Base-by-base conservation (phyloP, 2,888 invertebrate species). In the Drosophila subquinaria region DNA sequence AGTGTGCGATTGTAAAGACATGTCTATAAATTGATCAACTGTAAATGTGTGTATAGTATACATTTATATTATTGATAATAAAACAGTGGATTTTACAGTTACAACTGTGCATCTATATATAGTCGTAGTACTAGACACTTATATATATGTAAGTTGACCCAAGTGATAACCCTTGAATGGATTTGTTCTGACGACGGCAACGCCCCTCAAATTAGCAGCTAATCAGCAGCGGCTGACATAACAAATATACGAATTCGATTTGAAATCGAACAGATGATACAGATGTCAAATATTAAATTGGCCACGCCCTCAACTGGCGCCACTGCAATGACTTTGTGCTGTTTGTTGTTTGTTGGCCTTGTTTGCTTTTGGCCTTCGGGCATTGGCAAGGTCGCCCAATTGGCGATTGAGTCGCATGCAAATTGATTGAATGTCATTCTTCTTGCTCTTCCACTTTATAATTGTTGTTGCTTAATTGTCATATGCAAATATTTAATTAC, bases 301-400 rank as follows among this genome's bases (percentile, higher is more conserved):
- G 61, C 73, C 84, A 85, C 90, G 83, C 90, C 84, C 56, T 53
- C 81, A 43, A 35, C 20, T 79, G 88, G 90, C 88, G 82, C 89
- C 83, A 76, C 51, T 27, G 27, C 47, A 53, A 66, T 66, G 30
- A 42, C 17, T 1, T 20, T 33, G 43, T 27, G 8, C 64, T 11
- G 42, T 27, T 27, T 27, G 27, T 27, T 27, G 27, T 27, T 27
- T 27, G 27, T 47, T 57, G 60, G 53, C 81, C 65, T 45, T 68
- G 79, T 50, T 73, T 73, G 74, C 69, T 62, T 69, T 71, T 80
- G 76, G 71, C 80, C 78, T 69, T 64, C 57, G 20, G 38, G n/a
- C 55, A 69, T 52, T 73, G 70, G 27, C 71, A 84, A 78, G 85
- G 89, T 73, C 73, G 65, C 17, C 53, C 20, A 50, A 81, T 73